A percentile compares a stretch with the other conserved stretches of the same genome.
These are phyloP conservation scores for Helicoverpa assulta DNA, from an alignment of 2,888 invertebrate species.

Conservation along the genomic window DNA sequence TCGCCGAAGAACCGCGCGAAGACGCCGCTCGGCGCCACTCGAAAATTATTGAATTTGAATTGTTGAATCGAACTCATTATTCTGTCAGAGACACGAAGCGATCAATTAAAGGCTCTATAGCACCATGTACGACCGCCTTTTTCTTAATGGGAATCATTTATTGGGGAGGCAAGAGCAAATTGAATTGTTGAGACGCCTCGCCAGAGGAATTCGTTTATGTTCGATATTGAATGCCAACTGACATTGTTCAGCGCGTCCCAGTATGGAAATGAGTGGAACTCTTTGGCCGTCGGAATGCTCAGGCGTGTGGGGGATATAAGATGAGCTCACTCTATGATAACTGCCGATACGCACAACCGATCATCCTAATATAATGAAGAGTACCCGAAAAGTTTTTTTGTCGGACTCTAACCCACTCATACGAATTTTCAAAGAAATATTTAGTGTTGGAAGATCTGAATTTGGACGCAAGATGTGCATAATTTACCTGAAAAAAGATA, in stretches of 20 bases:
- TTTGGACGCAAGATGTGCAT: not conserved
- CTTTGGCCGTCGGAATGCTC: slow-evolving; percentile 63
- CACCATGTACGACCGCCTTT: slow-evolving; percentile 75
- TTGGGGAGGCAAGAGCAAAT: slow-evolving; percentile 72
- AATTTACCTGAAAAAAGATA: not conserved
- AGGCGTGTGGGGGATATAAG: slow-evolving; percentile 51
- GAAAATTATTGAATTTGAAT: slow-evolving; percentile 70
- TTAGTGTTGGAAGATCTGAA: not conserved
- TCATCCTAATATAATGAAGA: not conserved
- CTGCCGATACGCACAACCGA: not conserved
- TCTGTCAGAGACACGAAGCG: slow-evolving; percentile 72
- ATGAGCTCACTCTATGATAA: slow-evolving; percentile 34
- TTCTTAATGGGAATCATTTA: slow-evolving; percentile 76
- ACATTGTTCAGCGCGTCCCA: slow-evolving; percentile 65
- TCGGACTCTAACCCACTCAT: not conserved
- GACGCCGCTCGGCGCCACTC: slow-evolving; percentile 37
- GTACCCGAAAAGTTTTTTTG: not conserved
- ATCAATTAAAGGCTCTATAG: slow-evolving; percentile 77
- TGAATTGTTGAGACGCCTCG: slow-evolving; percentile 73
- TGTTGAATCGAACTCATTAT: slow-evolving; percentile 71
- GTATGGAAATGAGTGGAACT: slow-evolving; percentile 67
- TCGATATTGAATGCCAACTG: slow-evolving; percentile 60
- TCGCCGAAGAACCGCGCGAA: slow-evolving; percentile 37
- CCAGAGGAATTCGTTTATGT: slow-evolving; percentile 77
- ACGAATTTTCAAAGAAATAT: not conserved